Evolutionary conservation across 2,797 vertebrate species (phyloP).

Genomic region (Urophycis tenuis): DNA sequence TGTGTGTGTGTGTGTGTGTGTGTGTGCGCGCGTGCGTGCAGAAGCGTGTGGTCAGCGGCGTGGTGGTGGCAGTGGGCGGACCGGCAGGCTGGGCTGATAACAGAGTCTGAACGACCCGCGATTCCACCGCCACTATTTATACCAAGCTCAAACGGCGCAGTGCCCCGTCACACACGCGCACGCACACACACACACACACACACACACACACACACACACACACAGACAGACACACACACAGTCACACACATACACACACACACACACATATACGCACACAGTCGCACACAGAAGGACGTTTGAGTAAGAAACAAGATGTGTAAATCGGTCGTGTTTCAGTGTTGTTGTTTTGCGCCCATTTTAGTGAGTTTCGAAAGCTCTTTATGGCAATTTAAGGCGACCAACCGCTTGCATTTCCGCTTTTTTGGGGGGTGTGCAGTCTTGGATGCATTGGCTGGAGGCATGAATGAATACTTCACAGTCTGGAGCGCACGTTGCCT

Average conservation of each 20-base stretch:
- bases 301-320: slow-evolving; percentile 46
- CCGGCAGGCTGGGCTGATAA: slow-evolving; percentile 63
- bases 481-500: background rate
- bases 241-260: slow-evolving; percentile 29
- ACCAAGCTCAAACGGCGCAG: slow-evolving; percentile 56
- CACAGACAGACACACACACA: slow-evolving; percentile 44
- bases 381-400: background rate
- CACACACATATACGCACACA: slow-evolving; percentile 48
- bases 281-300: slow-evolving; percentile 29
- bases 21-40: slow-evolving; percentile 21
- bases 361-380: background rate
- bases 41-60: slow-evolving; percentile 60
- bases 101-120: slow-evolving; percentile 69
- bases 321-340: slow-evolving; percentile 36
- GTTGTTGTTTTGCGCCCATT: slow-evolving; percentile 10
- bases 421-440: background rate
- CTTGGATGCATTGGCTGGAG: background rate
- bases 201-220: slow-evolving; percentile 43
- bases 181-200: slow-evolving; percentile 34
- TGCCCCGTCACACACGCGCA: slow-evolving; percentile 51
- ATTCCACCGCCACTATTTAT: slow-evolving; percentile 73
- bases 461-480: background rate
- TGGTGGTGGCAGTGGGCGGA: slow-evolving; percentile 64
- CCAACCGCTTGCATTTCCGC: background rate
- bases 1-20: slow-evolving; percentile 16